phyloP scores from a whole-genome alignment of 1,140 invertebrate genomes.

The Onthophagus taurus region DNA sequence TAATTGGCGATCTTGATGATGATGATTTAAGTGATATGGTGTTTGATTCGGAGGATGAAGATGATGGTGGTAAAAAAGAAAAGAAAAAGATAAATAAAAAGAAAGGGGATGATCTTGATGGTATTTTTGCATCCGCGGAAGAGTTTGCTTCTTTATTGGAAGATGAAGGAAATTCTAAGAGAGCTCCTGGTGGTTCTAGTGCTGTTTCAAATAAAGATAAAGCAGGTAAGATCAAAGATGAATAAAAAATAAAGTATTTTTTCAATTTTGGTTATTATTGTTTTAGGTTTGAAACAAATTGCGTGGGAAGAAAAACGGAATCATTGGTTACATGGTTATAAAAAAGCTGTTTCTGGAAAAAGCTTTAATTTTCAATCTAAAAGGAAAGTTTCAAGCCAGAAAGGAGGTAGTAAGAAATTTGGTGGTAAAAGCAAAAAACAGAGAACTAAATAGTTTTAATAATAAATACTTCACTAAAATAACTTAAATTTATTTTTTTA shows the following conservation, averaged over 20 bases:
- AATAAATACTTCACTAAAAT: too few relatives aligned
- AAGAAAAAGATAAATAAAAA: constrained; percentile 19
- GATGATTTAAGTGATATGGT: constrained; percentile 18
- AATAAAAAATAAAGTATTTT: constrained; percentile 5
- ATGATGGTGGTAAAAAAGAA: constrained; percentile 18
- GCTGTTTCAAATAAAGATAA: constrained; percentile 33
- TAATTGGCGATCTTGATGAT: constrained; percentile 18
- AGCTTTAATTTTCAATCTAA: constrained; percentile 2
- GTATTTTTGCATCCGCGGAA: constrained; percentile 36
- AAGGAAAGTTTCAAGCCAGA: too few relatives aligned
- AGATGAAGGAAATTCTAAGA: constrained; percentile 30
- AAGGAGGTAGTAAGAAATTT: too few relatives aligned
- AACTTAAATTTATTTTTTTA: too few relatives aligned
- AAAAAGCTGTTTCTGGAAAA: constrained; percentile 21
- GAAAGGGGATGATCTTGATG: constrained; percentile 21
- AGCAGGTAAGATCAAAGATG: constrained; percentile 24
- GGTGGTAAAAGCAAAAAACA: too few relatives aligned
- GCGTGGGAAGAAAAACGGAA: constrained; percentile 35
- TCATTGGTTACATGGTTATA: constrained; percentile 31
- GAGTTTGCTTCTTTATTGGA: constrained; percentile 36
- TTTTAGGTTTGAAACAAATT: constrained; percentile 32
- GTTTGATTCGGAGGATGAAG: constrained; percentile 25
- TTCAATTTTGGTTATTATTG: constrained; percentile 5
- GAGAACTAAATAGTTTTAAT: too few relatives aligned
- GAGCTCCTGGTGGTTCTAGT: constrained; percentile 31